phyloP scores from a whole-genome alignment of 1,140 invertebrate genomes.

The Rhopalosiphum padi region DNA sequence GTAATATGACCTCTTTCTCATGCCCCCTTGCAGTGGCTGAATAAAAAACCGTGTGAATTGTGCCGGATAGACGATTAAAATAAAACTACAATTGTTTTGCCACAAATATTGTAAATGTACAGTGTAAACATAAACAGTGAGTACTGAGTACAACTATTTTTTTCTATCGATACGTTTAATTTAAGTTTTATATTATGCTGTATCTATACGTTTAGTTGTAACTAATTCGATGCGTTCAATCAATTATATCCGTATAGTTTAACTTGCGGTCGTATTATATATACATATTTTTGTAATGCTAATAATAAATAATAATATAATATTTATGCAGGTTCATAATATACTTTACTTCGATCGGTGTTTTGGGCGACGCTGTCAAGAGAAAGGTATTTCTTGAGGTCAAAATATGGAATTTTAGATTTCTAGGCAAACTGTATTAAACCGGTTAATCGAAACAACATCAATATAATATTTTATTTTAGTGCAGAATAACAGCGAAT shows the following conservation, averaged over 20 bases:
- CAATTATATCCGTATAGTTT: not conserved
- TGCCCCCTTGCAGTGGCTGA: not conserved
- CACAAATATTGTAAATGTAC: not conserved
- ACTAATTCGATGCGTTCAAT: not conserved
- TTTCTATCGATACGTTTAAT: not conserved
- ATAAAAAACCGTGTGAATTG: conserved; percentile 52
- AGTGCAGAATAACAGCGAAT: not conserved
- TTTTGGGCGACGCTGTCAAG: not conserved
- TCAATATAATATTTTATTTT: not conserved
- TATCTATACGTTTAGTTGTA: not conserved
- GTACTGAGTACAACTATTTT: not conserved
- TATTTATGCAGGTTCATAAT: not conserved
- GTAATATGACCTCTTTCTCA: conserved; percentile 54
- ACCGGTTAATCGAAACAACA: conserved; percentile 35
- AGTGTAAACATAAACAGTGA: not conserved
- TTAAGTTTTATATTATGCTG: not conserved
- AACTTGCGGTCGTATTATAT: not conserved
- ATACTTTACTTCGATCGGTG: not conserved
- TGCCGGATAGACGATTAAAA: conserved; percentile 52
- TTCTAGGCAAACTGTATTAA: conserved; percentile 32
- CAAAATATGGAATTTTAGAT: conserved; percentile 21
- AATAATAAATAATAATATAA: not conserved
- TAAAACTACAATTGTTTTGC: conserved; percentile 44
- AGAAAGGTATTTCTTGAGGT: conserved; percentile 23
- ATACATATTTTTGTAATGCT: not conserved